These are phyloP conservation scores for Protosalanx chinensis DNA, from an alignment of 2,797 vertebrate species.

Conservation along the genomic window DNA sequence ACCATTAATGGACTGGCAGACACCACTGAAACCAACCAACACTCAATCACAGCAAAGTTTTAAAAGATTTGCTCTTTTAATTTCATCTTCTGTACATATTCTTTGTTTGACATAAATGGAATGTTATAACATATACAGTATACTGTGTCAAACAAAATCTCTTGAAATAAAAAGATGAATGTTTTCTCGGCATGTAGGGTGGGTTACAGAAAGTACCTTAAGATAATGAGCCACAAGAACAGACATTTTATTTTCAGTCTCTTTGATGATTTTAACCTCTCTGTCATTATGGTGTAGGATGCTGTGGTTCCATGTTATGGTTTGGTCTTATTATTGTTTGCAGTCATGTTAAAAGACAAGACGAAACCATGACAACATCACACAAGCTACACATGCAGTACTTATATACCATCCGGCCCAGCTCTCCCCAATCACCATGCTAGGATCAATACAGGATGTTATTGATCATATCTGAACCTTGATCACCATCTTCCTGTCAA, in stretches of 20 bases:
- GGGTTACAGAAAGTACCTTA: constrained; percentile 47
- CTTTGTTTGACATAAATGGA: constrained; percentile 60
- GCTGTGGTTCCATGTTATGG: background rate
- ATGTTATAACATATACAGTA: constrained; percentile 58
- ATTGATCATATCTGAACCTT: no score
- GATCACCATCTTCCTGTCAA: background rate
- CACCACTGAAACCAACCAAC: background rate
- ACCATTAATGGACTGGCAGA: background rate
- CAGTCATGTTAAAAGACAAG: no score
- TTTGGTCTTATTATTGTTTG: background rate
- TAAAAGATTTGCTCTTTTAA: constrained; percentile 61
- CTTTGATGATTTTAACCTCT: background rate
- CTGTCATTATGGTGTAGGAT: background rate
- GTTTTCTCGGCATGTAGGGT: constrained; percentile 44
- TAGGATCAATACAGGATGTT: background rate
- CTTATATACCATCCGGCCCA: background rate
- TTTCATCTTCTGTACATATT: constrained; percentile 55
- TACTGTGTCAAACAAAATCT: constrained; percentile 48
- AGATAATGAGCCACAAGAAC: constrained; percentile 27
- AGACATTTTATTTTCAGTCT: background rate
- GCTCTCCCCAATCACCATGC: background rate
- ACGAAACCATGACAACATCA: background rate
- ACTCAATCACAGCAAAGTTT: constrained; percentile 34
- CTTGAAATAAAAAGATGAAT: constrained; percentile 55
- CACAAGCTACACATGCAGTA: background rate